Evolutionary conservation across 2,888 invertebrate genomes (phyloP), one percentile per base, ranked within the genome.

Genomic region (Mimachlamys varia): DNA sequence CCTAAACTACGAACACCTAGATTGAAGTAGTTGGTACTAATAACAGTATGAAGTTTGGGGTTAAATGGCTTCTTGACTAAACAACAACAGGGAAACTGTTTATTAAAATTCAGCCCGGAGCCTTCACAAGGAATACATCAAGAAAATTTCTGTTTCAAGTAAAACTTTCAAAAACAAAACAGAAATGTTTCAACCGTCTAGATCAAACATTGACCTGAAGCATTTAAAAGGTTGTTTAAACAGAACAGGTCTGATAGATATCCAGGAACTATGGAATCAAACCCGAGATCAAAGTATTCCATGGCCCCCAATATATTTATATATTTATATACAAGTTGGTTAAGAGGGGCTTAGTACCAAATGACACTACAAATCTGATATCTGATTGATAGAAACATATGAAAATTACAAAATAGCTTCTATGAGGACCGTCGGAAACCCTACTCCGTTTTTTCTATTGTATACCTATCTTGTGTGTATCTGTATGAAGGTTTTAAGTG

Each of bases 311-410:
- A 76, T 76, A 2, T 76, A 58, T 58, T n/a, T 76, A 76, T 22
- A 4, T 76, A 76, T 76, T n/a, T 58, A 58, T 58, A n/a, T 2
- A n/a, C n/a, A n/a, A 19, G 58, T 58, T 53, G 5, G 17, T 17
- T 33, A 76, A 33, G 33, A 5, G 27, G 76, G 2, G 33, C 13
- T 27, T 27, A 62, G 62, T n/a, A 76, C 76, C 76, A 33, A 76
- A 76, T 76, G 33, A 76, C 76, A 62, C 62, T n/a, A 76, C 7
- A 33, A 76, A 76, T 76, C 76, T 33, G 76, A 76, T 76, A 76
- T 33, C 27, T 76, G 19, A 19, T 58, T 58, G 19, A 58, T 27
- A 76, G 76, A 76, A 27, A 19, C 27, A 76, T 10, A 1, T 7
- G 33, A 76, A 27, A 76, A 76, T 27, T 27, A 33, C 4, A 76